Conservation (phyloP, 2,888 invertebrate genomes). For the Pollenia labialis region DNA sequence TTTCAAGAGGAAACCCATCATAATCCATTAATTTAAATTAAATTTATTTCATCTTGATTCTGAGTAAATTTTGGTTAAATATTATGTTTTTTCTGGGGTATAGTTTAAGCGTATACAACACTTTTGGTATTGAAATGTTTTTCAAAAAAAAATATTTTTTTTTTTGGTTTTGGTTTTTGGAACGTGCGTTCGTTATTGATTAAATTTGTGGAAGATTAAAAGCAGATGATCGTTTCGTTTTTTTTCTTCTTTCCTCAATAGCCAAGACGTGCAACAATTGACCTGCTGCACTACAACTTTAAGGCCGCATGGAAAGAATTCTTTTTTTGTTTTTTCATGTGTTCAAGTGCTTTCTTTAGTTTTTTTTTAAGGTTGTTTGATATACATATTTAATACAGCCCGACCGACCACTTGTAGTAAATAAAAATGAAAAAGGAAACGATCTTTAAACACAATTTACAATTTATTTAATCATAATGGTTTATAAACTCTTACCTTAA, state of each 20-base stretch:
- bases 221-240: slow-evolving; percentile 74
- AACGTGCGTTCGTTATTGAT: slow-evolving; percentile 66
- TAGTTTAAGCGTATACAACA: slow-evolving; percentile 42
- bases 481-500: slow-evolving; percentile 57
- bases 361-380: slow-evolving; percentile 29
- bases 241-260: slow-evolving; percentile 56
- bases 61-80: slow-evolving; percentile 16
- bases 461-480: slow-evolving; percentile 41
- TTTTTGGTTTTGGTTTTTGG: slow-evolving; percentile 10
- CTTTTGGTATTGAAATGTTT: slow-evolving; percentile 58
- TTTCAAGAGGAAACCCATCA: slow-evolving; percentile 59
- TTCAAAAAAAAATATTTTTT: slow-evolving; percentile 4
- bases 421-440: slow-evolving; percentile 25
- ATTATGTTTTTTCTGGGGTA: slow-evolving; percentile 22
- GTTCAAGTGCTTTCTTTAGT: slow-evolving; percentile 58
- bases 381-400: not conserved
- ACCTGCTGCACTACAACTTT: slow-evolving; percentile 73
- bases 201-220: slow-evolving; percentile 72
- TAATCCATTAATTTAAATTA: slow-evolving; percentile 50
- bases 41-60: slow-evolving; percentile 36
- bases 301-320: slow-evolving; percentile 32
- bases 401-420: slow-evolving; percentile 45
- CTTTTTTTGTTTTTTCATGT: slow-evolving; percentile 15
- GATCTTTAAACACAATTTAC: slow-evolving; percentile 45
- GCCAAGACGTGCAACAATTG: slow-evolving; percentile 72